Percentiles rank a stretch among this genome's conserved stretches.
Evolutionary conservation across 2,888 invertebrate genomes (phyloP).

Genomic region (Hedya salicella): DNA sequence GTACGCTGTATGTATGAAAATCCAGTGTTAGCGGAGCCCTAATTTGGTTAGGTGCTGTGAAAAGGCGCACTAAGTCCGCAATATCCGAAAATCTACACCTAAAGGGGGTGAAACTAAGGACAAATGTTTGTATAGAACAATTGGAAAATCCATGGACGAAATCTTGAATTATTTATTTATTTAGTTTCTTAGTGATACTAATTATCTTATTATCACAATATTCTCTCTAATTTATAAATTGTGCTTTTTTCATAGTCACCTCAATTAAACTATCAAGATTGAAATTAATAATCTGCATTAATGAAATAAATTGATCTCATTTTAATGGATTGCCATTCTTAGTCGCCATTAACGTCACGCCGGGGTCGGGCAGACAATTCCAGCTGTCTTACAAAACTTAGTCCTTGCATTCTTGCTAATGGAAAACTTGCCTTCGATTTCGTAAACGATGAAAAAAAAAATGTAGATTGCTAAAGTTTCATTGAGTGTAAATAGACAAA

Average conservation of each 20-base stretch:
- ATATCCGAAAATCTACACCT: too few species aligned
- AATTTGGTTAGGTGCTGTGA: too few species aligned
- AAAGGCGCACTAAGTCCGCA: too few species aligned
- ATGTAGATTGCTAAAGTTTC: neutral
- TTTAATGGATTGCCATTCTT: conserved; percentile 45
- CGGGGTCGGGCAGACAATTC: conserved; percentile 48
- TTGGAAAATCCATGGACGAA: too few species aligned
- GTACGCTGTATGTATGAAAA: too few species aligned
- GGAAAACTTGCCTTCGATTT: conserved; percentile 42
- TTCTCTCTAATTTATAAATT: neutral
- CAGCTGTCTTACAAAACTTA: conserved; percentile 41
- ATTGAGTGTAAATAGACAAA: neutral
- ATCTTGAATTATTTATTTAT: too few species aligned
- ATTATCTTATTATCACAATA: too few species aligned
- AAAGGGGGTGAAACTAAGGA: too few species aligned
- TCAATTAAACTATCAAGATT: neutral
- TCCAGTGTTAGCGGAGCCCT: too few species aligned
- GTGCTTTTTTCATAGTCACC: neutral
- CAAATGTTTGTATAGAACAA: too few species aligned
- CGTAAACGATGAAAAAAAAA: conserved; percentile 18
- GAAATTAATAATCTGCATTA: conserved; percentile 16
- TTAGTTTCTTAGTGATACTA: neutral
- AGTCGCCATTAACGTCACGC: conserved; percentile 46
- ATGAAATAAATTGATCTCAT: conserved; percentile 23
- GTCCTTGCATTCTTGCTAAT: conserved; percentile 48